phyloP scores from a whole-genome alignment of 1,140 invertebrate species.

The Aleiodes sp. region DNA sequence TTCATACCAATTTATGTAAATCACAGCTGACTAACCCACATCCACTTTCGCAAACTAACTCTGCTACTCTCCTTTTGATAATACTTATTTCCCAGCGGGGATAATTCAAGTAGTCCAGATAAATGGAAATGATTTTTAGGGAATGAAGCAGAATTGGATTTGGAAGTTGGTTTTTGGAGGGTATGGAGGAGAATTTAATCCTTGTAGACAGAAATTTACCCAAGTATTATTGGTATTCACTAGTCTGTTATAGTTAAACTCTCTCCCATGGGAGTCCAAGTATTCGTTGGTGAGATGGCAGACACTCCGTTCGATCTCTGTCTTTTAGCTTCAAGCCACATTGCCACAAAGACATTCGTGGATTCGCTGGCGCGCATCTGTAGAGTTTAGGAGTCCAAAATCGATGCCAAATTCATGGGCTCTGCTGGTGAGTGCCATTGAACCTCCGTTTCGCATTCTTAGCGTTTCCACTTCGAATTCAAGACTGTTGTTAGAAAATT shows the following conservation, averaged over 20 bases:
- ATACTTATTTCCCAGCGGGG: too few species aligned
- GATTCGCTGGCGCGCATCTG: neutral
- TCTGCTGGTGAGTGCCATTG: constrained; percentile 5
- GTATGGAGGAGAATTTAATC: neutral
- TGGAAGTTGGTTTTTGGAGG: neutral
- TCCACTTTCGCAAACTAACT: too few species aligned
- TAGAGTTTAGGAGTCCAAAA: neutral
- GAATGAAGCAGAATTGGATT: neutral
- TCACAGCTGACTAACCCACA: too few species aligned
- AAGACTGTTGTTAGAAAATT: too few species aligned
- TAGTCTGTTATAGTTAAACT: constrained; percentile 1
- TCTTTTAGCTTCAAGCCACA: constrained; percentile 21
- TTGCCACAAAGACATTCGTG: constrained; percentile 31
- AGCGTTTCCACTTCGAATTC: neutral
- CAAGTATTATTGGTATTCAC: constrained; percentile 4
- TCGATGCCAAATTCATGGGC: constrained; percentile 30
- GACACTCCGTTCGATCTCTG: neutral
- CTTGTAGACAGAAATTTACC: neutral
- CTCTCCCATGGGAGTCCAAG: neutral
- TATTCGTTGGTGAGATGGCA: neutral
- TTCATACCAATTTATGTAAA: too few species aligned
- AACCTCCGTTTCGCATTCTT: constrained; percentile 23
- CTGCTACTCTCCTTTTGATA: neutral
- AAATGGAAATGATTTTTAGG: neutral
- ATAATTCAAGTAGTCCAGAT: too few species aligned